Evolutionary conservation across 35 echinoderm and acorn worm species (phyloP).

Genomic region (Chiridota heheva): DNA sequence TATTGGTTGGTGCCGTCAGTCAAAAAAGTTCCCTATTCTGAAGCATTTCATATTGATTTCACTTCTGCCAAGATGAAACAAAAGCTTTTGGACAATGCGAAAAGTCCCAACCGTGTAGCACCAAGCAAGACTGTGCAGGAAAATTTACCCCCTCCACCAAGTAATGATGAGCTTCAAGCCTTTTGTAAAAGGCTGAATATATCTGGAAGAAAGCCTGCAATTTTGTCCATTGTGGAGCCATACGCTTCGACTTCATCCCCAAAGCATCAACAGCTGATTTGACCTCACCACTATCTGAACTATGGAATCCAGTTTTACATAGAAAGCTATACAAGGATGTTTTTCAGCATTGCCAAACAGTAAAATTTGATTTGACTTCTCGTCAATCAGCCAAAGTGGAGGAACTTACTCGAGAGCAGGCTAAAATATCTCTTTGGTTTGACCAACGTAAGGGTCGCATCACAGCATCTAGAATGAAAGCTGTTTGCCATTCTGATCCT

Average conservation of each 20-base stretch:
- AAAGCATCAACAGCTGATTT: neutral
- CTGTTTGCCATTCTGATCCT: neutral
- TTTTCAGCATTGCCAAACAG: neutral
- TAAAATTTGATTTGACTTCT: neutral
- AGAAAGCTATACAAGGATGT: neutral
- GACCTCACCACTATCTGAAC: neutral
- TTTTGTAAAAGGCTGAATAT: constrained; percentile 4
- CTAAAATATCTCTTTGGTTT: neutral
- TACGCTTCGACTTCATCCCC: constrained; percentile 31
- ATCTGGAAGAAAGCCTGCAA: neutral
- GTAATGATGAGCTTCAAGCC: neutral
- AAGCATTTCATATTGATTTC: constrained; percentile 28
- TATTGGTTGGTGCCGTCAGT: neutral
- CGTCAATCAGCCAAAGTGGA: constrained; percentile 1
- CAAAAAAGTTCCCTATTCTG: neutral
- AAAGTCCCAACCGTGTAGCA: neutral
- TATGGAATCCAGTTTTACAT: constrained; percentile 5
- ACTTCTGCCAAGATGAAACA: constrained; percentile 38
- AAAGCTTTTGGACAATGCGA: neutral
- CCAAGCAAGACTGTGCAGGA: neutral
- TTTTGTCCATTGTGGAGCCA: neutral
- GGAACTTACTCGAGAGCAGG: neutral
- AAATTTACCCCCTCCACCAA: too few species aligned
- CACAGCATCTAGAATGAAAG: constrained; percentile 22
- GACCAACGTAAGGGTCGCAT: neutral